phyloP scores from a whole-genome alignment of 2,888 invertebrate genomes.

The Temnothorax rugatulus region DNA sequence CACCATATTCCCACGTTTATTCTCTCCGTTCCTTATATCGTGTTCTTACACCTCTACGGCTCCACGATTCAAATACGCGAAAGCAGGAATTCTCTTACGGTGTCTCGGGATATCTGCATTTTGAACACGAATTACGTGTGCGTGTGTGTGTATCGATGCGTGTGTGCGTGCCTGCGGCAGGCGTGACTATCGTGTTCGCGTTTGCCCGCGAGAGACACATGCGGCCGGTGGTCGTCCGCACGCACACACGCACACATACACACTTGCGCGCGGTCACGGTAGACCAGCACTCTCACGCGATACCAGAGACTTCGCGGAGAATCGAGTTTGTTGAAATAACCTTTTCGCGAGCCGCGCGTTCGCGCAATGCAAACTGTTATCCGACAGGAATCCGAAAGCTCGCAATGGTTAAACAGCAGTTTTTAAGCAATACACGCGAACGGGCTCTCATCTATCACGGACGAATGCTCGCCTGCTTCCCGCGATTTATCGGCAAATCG shows the following conservation, averaged over 20 bases:
- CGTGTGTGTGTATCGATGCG: background rate
- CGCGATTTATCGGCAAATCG: conserved; percentile 35
- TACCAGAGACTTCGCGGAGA: conserved; percentile 37
- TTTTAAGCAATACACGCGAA: conserved; percentile 39
- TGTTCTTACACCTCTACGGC: background rate
- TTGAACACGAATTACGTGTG: background rate
- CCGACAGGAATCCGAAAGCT: conserved; percentile 39
- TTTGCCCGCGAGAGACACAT: conserved; percentile 53
- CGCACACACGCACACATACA: background rate
- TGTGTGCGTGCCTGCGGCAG: conserved; percentile 46
- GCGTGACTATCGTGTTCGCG: conserved; percentile 45
- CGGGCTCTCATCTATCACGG: conserved; percentile 34
- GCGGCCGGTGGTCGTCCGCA: conserved; percentile 51
- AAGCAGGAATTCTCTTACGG: conserved; percentile 5
- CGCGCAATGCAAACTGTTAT: conserved; percentile 49
- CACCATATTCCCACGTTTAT: conserved; percentile 40
- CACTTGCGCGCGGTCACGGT: conserved; percentile 18
- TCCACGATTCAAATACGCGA: background rate
- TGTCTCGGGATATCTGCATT: background rate
- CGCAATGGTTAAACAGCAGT: conserved; percentile 46
- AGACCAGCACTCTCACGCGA: conserved; percentile 49
- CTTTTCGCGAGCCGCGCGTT: conserved; percentile 37
- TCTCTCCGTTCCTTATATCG: conserved; percentile 1
- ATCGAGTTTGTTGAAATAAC: conserved; percentile 56
- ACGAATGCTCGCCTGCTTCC: conserved; percentile 1